These are phyloP conservation scores for Polia nebulosa DNA, from an alignment of 2,888 invertebrate genomes.

Conservation along the genomic window DNA sequence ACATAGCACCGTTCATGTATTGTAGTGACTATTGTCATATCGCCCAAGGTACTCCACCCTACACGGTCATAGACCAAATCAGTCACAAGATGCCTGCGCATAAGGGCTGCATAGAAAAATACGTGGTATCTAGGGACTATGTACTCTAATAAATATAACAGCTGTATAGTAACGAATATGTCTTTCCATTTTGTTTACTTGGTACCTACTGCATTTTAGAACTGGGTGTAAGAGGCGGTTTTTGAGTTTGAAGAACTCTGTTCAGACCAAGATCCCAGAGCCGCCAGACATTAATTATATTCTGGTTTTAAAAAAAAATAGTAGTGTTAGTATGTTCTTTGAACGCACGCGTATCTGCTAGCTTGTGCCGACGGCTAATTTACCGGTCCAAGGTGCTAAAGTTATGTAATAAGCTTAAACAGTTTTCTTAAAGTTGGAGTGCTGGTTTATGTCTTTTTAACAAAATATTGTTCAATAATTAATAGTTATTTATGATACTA, in stretches of 20 bases:
- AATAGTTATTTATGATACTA: too few relatives aligned
- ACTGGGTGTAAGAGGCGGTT: not conserved
- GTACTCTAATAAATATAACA: conserved; percentile 42
- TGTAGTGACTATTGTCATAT: conserved; percentile 88
- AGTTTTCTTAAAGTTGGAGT: too few relatives aligned
- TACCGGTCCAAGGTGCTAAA: too few relatives aligned
- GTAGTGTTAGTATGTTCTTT: too few relatives aligned
- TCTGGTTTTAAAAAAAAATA: too few relatives aligned
- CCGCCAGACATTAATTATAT: too few relatives aligned
- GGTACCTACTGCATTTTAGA: not conserved
- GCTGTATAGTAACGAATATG: not conserved
- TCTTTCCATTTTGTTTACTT: conserved; percentile 20
- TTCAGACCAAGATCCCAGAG: too few relatives aligned
- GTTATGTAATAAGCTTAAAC: too few relatives aligned
- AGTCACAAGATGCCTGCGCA: conserved; percentile 74
- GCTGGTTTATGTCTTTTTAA: too few relatives aligned
- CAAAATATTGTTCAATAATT: too few relatives aligned
- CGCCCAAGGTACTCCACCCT: conserved; percentile 83
- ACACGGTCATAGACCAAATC: conserved; percentile 82
- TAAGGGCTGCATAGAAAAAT: conserved; percentile 72
- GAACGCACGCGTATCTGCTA: too few relatives aligned
- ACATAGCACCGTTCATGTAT: conserved; percentile 88
- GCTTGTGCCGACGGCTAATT: too few relatives aligned
- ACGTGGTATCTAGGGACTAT: conserved; percentile 80
- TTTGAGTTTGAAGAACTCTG: not conserved